A percentile compares a stretch with the other conserved stretches of the same genome.
phyloP scores from a whole-genome alignment of 2,888 invertebrate genomes.

The Mythimna loreyi region DNA sequence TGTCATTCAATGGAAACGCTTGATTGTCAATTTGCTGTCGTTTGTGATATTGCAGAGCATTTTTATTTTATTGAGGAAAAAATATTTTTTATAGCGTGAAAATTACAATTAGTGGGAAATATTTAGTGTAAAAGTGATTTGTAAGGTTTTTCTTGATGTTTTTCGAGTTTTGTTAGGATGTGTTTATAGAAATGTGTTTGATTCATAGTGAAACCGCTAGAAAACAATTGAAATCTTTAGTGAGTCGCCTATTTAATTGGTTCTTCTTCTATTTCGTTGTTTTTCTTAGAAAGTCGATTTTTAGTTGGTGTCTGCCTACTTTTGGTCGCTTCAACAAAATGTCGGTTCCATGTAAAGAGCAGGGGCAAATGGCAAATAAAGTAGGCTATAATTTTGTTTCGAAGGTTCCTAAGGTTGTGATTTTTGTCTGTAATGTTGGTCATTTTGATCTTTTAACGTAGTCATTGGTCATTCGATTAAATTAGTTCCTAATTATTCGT shows the following conservation, averaged over 20 bases:
- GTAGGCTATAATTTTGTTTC: background rate
- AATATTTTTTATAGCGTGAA: background rate
- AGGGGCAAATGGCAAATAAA: background rate
- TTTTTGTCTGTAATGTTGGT: background rate
- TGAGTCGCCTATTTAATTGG: conserved; percentile 29
- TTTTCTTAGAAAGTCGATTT: conserved; percentile 21
- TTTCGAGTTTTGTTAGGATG: background rate
- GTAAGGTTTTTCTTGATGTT: background rate
- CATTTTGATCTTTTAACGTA: background rate
- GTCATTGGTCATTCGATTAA: too few species aligned
- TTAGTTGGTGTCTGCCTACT: conserved; percentile 6
- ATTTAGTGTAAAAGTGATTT: conserved; percentile 2
- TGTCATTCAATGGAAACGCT: conserved; percentile 47
- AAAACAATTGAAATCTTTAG: conserved; percentile 35
- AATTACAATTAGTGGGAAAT: conserved; percentile 14
- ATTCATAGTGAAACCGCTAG: conserved; percentile 36
- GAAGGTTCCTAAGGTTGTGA: background rate
- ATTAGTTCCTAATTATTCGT: too few species aligned
- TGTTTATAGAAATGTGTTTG: conserved; percentile 33
- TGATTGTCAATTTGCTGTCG: conserved; percentile 51
- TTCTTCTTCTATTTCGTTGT: conserved; percentile 21
- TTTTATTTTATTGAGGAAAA: conserved; percentile 35
- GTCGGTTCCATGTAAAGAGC: background rate
- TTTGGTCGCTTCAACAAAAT: conserved; percentile 2
- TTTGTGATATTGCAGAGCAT: conserved; percentile 32